Percentiles rank a stretch among this genome's conserved stretches.
These are phyloP conservation scores for Eucidaris tribuloides DNA, from an alignment of 35 echinoderm and acorn worm species.

Conservation along the genomic window DNA sequence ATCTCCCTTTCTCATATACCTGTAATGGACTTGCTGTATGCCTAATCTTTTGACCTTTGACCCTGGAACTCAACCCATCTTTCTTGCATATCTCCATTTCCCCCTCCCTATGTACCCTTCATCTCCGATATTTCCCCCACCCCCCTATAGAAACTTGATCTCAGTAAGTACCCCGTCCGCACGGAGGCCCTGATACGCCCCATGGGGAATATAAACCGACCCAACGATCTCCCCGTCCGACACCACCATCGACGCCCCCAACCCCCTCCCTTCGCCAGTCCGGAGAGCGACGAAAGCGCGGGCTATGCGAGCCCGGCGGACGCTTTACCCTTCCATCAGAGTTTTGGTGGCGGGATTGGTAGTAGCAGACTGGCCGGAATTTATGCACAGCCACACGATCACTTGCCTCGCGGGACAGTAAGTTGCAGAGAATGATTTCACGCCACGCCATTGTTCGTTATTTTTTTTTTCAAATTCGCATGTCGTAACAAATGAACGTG, in stretches of 20 bases:
- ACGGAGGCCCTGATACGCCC: neutral
- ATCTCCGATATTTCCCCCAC: neutral
- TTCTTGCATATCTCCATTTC: neutral
- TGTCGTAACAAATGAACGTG: too few species aligned
- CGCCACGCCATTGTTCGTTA: too few species aligned
- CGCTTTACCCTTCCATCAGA: conserved; percentile 9
- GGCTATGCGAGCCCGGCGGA: conserved; percentile 46
- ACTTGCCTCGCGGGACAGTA: conserved; percentile 27
- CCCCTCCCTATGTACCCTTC: neutral
- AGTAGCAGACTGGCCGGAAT: neutral
- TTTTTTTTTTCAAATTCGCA: too few species aligned
- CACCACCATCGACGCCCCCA: neutral
- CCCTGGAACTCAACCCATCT: too few species aligned
- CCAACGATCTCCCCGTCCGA: conserved; percentile 16
- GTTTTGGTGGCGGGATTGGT: neutral
- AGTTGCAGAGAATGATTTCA: too few species aligned
- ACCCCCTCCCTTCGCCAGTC: neutral
- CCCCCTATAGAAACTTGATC: conserved; percentile 42
- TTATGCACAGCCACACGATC: conserved; percentile 46
- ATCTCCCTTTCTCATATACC: too few species aligned
- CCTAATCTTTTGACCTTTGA: too few species aligned
- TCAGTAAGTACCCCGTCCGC: conserved; percentile 24
- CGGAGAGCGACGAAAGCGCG: conserved; percentile 27
- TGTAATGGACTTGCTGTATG: too few species aligned
- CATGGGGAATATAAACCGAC: neutral